phyloP scores from a whole-genome alignment of 2,888 invertebrate species.

The Drosophila multiciliata region DNA sequence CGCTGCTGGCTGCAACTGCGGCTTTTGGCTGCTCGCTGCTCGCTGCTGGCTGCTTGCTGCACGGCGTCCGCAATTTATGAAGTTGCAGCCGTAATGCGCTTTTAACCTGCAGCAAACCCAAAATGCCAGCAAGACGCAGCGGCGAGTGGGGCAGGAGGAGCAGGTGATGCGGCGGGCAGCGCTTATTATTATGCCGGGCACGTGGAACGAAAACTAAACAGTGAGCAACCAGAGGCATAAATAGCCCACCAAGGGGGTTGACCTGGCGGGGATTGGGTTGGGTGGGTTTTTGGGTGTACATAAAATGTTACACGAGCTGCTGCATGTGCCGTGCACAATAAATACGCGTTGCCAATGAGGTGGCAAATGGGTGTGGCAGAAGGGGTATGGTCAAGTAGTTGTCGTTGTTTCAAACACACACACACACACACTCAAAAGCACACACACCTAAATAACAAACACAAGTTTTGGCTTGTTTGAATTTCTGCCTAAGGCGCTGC shows the following conservation, averaged over 20 bases:
- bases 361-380: background rate
- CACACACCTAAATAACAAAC: conserved; percentile 61
- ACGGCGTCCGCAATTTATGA: conserved; percentile 68
- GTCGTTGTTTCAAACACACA: conserved; percentile 36
- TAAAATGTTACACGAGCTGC: conserved; percentile 69
- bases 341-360: conserved; percentile 52
- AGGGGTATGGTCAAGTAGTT: conserved; percentile 36
- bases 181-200: conserved; percentile 75
- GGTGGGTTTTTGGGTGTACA: conserved; percentile 31
- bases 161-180: conserved; percentile 16
- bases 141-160: conserved; percentile 12
- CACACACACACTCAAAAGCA: conserved; percentile 16
- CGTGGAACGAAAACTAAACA: conserved; percentile 73
- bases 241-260: conserved; percentile 40
- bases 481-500: background rate
- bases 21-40: conserved; percentile 21
- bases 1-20: conserved; percentile 35
- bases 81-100: conserved; percentile 77
- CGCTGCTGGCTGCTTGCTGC: conserved; percentile 9
- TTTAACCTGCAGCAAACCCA: conserved; percentile 71
- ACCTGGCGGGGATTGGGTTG: no score
- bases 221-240: conserved; percentile 54
- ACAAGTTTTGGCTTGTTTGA: conserved; percentile 46
- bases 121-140: conserved; percentile 27
- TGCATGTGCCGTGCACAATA: conserved; percentile 74